Conservation (phyloP, 2,113 vertebrate genomes). For the Nyctibius bracteatus region DNA sequence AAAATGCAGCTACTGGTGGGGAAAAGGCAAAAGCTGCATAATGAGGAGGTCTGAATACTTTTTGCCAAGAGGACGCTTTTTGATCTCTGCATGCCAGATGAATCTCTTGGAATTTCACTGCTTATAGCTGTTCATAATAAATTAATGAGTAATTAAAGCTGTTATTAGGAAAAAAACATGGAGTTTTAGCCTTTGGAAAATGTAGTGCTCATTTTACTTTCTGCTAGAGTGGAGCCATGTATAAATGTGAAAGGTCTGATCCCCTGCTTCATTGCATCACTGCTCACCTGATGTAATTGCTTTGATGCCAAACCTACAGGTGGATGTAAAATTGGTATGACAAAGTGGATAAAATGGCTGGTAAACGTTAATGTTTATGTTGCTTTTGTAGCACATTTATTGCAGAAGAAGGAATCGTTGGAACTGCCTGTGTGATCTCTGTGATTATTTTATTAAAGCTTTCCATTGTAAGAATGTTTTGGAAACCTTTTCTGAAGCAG, state of each 20-base stretch:
- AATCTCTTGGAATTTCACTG: not conserved
- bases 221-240: not conserved
- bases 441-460: not conserved
- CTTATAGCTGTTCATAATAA: constrained; percentile 17
- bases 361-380: not conserved
- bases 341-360: not conserved
- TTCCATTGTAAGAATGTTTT: not conserved
- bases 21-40: not conserved
- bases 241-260: not conserved
- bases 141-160: constrained; percentile 40
- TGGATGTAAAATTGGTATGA: not conserved
- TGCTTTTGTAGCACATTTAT: not conserved
- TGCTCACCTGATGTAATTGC: not conserved
- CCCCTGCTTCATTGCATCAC: not conserved
- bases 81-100: constrained; percentile 21
- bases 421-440: not conserved
- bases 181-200: not conserved
- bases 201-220: not conserved
- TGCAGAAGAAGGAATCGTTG: not conserved
- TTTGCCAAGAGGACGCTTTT: constrained; percentile 12
- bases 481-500: not conserved
- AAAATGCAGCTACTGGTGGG: not conserved
- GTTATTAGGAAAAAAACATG: not conserved
- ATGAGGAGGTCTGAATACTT: not conserved
- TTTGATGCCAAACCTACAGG: not conserved